A percentile compares a stretch with the other conserved stretches of the same genome.
phyloP scores from a whole-genome alignment of 2,113 vertebrate genomes.

The Machaerirhynchus nigripectus region DNA sequence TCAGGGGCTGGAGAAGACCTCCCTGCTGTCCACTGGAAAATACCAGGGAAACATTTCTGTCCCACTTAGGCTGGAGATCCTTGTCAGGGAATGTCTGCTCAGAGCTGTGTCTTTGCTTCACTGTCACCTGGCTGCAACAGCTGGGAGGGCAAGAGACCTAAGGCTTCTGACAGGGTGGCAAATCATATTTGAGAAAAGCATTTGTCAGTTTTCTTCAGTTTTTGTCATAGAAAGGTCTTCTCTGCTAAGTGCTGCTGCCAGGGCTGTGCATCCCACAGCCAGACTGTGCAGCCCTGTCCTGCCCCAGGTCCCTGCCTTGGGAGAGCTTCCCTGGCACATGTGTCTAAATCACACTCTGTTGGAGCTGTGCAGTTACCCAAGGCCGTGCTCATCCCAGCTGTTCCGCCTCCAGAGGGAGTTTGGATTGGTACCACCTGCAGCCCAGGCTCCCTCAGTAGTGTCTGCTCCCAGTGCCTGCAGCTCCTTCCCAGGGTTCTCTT shows the following conservation, averaged over 20 bases:
- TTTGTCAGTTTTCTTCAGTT: not conserved
- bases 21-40: not conserved
- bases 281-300: not conserved
- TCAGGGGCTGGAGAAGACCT: not conserved
- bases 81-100: not conserved
- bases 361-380: not conserved
- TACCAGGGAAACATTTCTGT: not conserved
- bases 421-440: not conserved
- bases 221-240: not conserved
- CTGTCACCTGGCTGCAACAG: not conserved
- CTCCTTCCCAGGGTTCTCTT: not conserved
- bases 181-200: not conserved
- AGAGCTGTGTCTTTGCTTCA: not conserved
- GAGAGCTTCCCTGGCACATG: not conserved
- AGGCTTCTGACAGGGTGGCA: not conserved
- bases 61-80: not conserved
- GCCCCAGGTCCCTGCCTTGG: too few relatives aligned
- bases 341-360: accelerated
- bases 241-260: not conserved
- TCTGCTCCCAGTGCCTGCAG: not conserved
- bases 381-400: accelerated
- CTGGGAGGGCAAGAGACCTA: not conserved
- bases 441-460: not conserved
- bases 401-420: not conserved
- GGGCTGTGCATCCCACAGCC: not conserved